phyloP scores from a whole-genome alignment of 2,797 vertebrate species.

The Chrosomus eos region DNA sequence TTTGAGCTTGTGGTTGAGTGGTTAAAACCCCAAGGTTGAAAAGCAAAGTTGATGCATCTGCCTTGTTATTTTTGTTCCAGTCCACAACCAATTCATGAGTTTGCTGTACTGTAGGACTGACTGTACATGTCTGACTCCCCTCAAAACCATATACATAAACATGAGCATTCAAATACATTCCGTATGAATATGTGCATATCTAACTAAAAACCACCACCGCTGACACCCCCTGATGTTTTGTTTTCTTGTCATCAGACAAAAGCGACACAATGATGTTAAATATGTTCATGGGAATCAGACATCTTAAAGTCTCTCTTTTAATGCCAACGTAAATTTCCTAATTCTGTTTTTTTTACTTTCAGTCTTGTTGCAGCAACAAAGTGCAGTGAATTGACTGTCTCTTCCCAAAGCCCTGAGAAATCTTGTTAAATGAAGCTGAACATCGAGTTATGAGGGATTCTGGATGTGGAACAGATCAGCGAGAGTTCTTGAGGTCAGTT shows the following conservation, averaged over 20 bases:
- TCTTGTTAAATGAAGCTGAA: slow-evolving; percentile 36
- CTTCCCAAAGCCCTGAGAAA: slow-evolving; percentile 1
- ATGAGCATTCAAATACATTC: slow-evolving; percentile 47
- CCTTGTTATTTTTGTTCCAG: slow-evolving; percentile 16
- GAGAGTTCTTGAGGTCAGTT: slow-evolving; percentile 41
- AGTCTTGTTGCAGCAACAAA: neutral
- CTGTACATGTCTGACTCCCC: slow-evolving; percentile 1
- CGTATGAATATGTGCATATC: slow-evolving; percentile 48
- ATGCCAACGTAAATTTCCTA: neutral
- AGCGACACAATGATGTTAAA: slow-evolving; percentile 34
- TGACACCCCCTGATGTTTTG: slow-evolving; percentile 15
- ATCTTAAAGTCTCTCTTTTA: slow-evolving; percentile 28
- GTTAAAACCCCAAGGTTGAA: slow-evolving; percentile 17
- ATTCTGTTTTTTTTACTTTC: slow-evolving; percentile 8
- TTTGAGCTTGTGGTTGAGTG: slow-evolving; percentile 9
- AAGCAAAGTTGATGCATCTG: neutral
- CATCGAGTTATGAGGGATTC: slow-evolving; percentile 14
- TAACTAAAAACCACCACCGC: neutral
- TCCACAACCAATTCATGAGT: slow-evolving; percentile 29
- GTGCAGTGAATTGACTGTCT: slow-evolving; percentile 22
- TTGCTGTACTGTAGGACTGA: neutral
- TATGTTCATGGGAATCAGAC: neutral
- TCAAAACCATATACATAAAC: slow-evolving; percentile 48
- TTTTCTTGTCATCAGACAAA: slow-evolving; percentile 42
- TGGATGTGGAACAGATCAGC: slow-evolving; percentile 30